phyloP scores from a whole-genome alignment of 2,888 invertebrate genomes.

The Lottia scabra region DNA sequence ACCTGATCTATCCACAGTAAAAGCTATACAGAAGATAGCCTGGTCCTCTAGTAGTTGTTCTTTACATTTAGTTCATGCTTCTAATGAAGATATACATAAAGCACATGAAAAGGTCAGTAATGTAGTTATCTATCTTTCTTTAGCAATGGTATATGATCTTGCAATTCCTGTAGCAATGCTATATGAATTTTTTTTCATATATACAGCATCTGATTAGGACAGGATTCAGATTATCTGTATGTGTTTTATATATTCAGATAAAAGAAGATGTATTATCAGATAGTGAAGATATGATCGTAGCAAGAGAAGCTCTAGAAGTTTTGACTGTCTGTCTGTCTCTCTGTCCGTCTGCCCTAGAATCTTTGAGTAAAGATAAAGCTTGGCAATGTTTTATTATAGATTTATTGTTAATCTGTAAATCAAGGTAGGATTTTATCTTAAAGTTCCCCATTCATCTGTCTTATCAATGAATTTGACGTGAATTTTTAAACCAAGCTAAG shows the following conservation, averaged over 20 bases:
- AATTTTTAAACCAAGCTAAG: too few relatives aligned
- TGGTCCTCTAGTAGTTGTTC: conserved; percentile 84
- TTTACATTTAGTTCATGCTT: conserved; percentile 74
- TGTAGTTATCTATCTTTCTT: too few relatives aligned
- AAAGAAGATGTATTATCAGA: conserved; percentile 55
- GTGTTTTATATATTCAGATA: conserved; percentile 34
- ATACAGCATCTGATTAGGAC: background rate
- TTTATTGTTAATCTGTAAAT: conserved; percentile 84
- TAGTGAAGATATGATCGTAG: conserved; percentile 74
- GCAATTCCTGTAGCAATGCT: too few relatives aligned
- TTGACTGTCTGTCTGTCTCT: conserved; percentile 89
- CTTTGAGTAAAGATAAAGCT: conserved; percentile 82
- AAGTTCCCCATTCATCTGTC: too few relatives aligned
- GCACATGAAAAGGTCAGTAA: conserved; percentile 74
- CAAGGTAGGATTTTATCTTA: conserved; percentile 64
- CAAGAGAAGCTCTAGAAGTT: conserved; percentile 93
- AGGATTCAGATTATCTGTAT: too few relatives aligned
- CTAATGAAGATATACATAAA: conserved; percentile 76
- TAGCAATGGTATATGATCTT: too few relatives aligned
- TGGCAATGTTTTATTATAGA: conserved; percentile 93
- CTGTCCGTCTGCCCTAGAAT: conserved; percentile 87
- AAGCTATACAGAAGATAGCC: conserved; percentile 81
- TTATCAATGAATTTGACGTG: too few relatives aligned
- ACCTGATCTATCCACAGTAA: conserved; percentile 80
- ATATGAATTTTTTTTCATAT: too few relatives aligned